phyloP scores from a whole-genome alignment of 1,140 invertebrate genomes.

The Theocolax elegans region DNA sequence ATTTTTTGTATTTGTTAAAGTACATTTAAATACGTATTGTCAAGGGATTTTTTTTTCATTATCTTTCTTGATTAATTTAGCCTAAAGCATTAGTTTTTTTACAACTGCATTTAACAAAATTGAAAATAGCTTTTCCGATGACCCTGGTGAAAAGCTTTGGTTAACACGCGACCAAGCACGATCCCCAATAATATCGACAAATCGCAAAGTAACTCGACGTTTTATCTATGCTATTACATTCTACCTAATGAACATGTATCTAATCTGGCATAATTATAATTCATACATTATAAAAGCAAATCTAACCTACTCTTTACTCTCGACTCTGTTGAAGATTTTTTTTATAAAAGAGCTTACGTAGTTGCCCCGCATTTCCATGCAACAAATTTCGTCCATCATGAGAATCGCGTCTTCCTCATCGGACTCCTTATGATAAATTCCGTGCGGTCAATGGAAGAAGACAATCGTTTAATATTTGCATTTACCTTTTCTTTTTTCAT shows the following conservation, averaged over 20 bases:
- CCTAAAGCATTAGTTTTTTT: no score
- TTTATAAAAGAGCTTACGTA: constrained; percentile 59
- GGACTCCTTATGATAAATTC: constrained; percentile 52
- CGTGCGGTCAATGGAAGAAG: constrained; percentile 30
- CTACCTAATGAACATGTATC: constrained; percentile 8
- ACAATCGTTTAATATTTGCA: constrained; percentile 19
- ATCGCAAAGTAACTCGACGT: not conserved
- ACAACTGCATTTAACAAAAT: no score
- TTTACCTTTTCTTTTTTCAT: not conserved
- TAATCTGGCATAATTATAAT: constrained; percentile 1
- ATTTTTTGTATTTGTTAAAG: no score
- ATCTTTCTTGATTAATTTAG: no score
- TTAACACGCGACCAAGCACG: not conserved
- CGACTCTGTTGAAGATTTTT: not conserved
- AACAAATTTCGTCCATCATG: constrained; percentile 60
- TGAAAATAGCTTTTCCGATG: constrained; percentile 4
- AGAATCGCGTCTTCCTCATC: constrained; percentile 64
- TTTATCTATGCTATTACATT: constrained; percentile 20
- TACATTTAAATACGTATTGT: no score
- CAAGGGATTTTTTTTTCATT: no score
- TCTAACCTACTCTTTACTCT: constrained; percentile 23
- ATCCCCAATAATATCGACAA: not conserved
- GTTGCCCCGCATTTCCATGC: constrained; percentile 62
- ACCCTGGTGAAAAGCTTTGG: not conserved
- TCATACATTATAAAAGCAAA: not conserved